Percentiles rank a stretch among this genome's conserved stretches.
Conservation (phyloP, 2,113 vertebrate genomes). For the Corvus cornix region DNA sequence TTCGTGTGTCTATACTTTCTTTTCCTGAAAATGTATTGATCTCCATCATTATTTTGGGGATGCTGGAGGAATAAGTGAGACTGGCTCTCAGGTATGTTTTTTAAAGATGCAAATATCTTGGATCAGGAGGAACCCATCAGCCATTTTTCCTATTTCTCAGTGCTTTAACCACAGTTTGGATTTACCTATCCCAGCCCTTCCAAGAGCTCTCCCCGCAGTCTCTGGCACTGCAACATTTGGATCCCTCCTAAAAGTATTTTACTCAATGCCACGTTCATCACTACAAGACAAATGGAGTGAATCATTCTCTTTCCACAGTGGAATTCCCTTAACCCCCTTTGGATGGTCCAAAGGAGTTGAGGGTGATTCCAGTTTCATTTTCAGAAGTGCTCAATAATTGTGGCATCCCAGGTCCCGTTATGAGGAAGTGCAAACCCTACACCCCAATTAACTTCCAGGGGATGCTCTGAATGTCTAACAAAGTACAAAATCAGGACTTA, state of each 20-base stretch:
- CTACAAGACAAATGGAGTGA: not conserved
- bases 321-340: not conserved
- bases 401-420: conserved; percentile 23
- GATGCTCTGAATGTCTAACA: conserved; percentile 21
- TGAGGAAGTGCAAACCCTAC: conserved; percentile 16
- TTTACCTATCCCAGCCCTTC: not conserved
- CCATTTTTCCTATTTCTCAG: not conserved
- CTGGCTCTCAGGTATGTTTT: not conserved
- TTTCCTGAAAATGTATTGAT: not conserved
- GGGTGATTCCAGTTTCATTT: not conserved
- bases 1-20: not conserved
- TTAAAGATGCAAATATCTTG: not conserved
- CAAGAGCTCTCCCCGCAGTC: not conserved
- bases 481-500: conserved; percentile 41
- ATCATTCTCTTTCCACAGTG: not conserved
- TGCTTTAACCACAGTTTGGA: not conserved
- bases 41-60: not conserved
- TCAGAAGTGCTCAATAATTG: not conserved
- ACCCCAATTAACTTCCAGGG: conserved; percentile 27
- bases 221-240: not conserved
- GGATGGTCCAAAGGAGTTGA: not conserved
- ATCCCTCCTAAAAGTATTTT: not conserved
- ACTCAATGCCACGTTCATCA: not conserved
- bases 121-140: not conserved
- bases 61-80: not conserved